Evolutionary conservation across 2,888 invertebrate genomes (phyloP), one percentile per base, ranked within the genome.

Genomic region (Ferdinandea cuprea): DNA sequence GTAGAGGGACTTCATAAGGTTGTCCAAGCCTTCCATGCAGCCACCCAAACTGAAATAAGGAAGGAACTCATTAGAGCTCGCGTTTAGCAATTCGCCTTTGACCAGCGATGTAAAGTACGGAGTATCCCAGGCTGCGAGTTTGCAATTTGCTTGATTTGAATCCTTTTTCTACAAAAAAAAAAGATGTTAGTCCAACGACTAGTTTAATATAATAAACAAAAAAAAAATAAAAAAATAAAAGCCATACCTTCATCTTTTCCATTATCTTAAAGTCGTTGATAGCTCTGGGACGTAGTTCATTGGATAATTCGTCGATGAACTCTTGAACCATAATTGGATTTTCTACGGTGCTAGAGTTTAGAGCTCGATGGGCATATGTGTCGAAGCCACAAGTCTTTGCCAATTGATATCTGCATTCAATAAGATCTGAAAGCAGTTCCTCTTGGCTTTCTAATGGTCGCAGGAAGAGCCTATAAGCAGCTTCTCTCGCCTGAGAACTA

Each of bases 11-110:
- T 95, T 93, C 86, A 98, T 95, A n/a, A 99, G 91, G 89, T 94
- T 93, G 89, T 97, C 96, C n/a, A 99, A 92, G 0, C 99, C 99
- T 88, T 98, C 98, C 98, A 99, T 99, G 87, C 99, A 98, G 6
- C 95, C 94, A 0, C 99, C 99, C 0, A 99, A 92, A 9, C 96
- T 98, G 91, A 97, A 98, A 90, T 95, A 98, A 2, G 96, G 96
- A 44, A 95, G 93, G 87, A 95, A 96, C 87, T 96, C 96, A 3
- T 93, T 92, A 65, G 93, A 93, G 9, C 94, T 94, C 0, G 94
- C 94, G 77, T 95, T 93, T 0, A 96, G 91, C 87, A 95, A 92
- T 76, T 94, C 93, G 0, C 93, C 93, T 89, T 95, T 96, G 0
- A 95, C 94, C 88, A 94, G 94, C 2, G 94, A 93, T 0, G 94